A percentile compares a stretch with the other conserved stretches of the same genome.
phyloP scores from a whole-genome alignment of 37 sponge, comb jelly and placozoan genomes.

The Bolinopsis microptera region DNA sequence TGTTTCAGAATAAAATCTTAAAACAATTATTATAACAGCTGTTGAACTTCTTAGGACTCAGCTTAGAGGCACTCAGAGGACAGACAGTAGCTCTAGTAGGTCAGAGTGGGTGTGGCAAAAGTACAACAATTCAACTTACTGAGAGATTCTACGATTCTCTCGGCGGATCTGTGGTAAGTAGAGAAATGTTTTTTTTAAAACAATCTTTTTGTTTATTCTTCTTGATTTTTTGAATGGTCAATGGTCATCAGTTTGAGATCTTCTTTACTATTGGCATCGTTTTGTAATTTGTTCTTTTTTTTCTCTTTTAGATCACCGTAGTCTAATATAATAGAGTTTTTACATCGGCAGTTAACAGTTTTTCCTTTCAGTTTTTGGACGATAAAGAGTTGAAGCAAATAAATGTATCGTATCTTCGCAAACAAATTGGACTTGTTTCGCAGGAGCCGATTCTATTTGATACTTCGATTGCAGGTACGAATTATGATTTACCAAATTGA shows the following conservation, averaged over 20 bases:
- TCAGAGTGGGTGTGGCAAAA: slow-evolving; percentile 98
- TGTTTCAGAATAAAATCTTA: too few relatives aligned
- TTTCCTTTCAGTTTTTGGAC: slow-evolving; percentile 58
- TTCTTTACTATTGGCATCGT: too few relatives aligned
- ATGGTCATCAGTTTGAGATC: too few relatives aligned
- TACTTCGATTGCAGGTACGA: slow-evolving; percentile 73
- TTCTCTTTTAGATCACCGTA: too few relatives aligned
- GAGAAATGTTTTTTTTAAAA: too few relatives aligned
- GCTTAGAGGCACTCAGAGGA: slow-evolving; percentile 60
- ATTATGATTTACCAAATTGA: too few relatives aligned
- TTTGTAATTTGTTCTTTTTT: too few relatives aligned
- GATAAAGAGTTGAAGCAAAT: slow-evolving; percentile 73
- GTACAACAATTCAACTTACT: slow-evolving; percentile 89
- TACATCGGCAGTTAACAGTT: background rate
- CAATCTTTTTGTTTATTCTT: too few relatives aligned
- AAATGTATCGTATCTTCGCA: slow-evolving; percentile 84
- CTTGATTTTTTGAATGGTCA: too few relatives aligned
- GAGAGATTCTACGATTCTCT: slow-evolving; percentile 93
- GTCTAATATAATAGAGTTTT: too few relatives aligned
- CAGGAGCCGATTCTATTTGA: slow-evolving; percentile 96
- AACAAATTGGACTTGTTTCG: slow-evolving; percentile 87
- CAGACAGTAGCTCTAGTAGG: slow-evolving; percentile 97
- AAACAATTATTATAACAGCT: too few relatives aligned
- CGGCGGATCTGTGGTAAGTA: slow-evolving; percentile 65
- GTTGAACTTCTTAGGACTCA: too few relatives aligned